Percentiles rank a stretch among this genome's conserved stretches.
Conservation (phyloP, 2,113 vertebrate species). For the Psettodes erumei region DNA sequence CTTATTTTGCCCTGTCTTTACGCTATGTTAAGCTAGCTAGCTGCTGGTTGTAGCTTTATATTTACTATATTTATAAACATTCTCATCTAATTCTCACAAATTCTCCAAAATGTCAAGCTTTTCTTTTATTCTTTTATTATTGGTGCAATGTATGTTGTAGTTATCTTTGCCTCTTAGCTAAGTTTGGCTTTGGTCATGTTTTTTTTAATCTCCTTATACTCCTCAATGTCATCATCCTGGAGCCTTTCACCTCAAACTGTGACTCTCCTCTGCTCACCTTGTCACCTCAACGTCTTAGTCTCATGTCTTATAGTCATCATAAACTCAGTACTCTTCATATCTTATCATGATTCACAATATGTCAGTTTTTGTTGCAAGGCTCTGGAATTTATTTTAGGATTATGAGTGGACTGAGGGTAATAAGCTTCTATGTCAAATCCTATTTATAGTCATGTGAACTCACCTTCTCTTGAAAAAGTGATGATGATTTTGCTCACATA, state of each 20-base stretch:
- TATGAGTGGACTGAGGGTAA: not conserved
- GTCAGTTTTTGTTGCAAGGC: not conserved
- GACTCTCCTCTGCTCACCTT: not conserved
- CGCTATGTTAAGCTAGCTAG: not conserved
- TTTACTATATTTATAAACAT: too few species aligned
- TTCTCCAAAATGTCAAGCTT: not conserved
- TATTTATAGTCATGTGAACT: conserved; percentile 20
- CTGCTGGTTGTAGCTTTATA: too few species aligned
- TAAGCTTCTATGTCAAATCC: not conserved
- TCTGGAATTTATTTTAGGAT: not conserved
- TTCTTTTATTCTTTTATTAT: not conserved
- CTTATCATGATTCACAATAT: not conserved
- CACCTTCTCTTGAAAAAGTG: conserved; percentile 6
- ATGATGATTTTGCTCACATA: not conserved
- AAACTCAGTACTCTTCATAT: not conserved
- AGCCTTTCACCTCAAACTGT: not conserved
- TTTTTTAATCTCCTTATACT: not conserved
- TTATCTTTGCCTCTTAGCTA: not conserved
- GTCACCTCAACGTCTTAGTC: not conserved
- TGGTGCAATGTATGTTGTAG: not conserved
- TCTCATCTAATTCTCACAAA: too few species aligned
- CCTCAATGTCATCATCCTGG: not conserved
- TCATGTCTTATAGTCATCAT: not conserved
- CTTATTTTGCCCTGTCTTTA: too few species aligned
- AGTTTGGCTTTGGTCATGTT: not conserved